These are phyloP conservation scores for Dolichopus griseipennis DNA, from an alignment of 2,888 invertebrate genomes.

Conservation along the genomic window DNA sequence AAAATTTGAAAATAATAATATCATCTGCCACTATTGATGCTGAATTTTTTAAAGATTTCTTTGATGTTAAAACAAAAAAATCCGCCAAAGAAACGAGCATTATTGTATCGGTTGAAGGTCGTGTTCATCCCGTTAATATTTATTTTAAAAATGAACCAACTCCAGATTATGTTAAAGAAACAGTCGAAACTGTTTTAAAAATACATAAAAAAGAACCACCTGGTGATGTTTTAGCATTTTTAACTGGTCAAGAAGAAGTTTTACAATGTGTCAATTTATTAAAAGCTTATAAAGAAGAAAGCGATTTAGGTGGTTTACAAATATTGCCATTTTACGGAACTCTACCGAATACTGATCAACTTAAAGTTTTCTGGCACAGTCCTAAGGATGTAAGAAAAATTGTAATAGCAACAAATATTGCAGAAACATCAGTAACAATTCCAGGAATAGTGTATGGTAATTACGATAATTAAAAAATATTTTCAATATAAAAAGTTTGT, in stretches of 20 bases:
- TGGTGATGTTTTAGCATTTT: slow-evolving; percentile 86
- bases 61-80: slow-evolving; percentile 50
- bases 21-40: slow-evolving; percentile 96
- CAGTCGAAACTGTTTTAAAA: slow-evolving; percentile 80
- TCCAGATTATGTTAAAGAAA: slow-evolving; percentile 78
- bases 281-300: slow-evolving; percentile 47
- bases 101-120: slow-evolving; percentile 80
- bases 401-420: slow-evolving; percentile 90
- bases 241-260: slow-evolving; percentile 93
- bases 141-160: slow-evolving; percentile 77
- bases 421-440: slow-evolving; percentile 94
- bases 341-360: slow-evolving; percentile 66
- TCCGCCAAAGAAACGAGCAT: slow-evolving; percentile 58
- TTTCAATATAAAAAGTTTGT: slow-evolving; percentile 12
- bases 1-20: slow-evolving; percentile 72
- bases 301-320: slow-evolving; percentile 48
- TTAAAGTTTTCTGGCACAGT: slow-evolving; percentile 69
- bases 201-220: slow-evolving; percentile 74
- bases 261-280: slow-evolving; percentile 61
- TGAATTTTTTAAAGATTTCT: slow-evolving; percentile 70
- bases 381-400: slow-evolving; percentile 73
- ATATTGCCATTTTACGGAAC: slow-evolving; percentile 90
- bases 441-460: slow-evolving; percentile 83
- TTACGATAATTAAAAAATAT: slow-evolving; percentile 18
- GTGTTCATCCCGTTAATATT: slow-evolving; percentile 78